phyloP scores from a whole-genome alignment of 2,113 vertebrate genomes.

The Pygoscelis antarcticus region DNA sequence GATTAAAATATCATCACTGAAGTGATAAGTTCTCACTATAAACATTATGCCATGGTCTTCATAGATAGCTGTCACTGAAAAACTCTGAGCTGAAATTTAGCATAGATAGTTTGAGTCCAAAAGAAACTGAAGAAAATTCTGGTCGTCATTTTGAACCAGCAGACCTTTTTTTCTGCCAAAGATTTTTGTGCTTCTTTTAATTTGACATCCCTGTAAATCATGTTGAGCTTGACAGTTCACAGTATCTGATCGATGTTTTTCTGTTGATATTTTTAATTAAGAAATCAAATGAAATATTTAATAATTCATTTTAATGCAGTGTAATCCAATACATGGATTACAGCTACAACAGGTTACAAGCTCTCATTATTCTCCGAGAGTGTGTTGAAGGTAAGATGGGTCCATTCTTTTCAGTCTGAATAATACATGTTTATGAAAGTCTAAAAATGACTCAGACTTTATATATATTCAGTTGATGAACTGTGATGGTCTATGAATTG shows the following conservation, averaged over 20 bases:
- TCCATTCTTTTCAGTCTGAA: slow-evolving; percentile 47
- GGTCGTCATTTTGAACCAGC: not conserved
- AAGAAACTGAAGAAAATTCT: not conserved
- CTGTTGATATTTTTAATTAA: slow-evolving; percentile 31
- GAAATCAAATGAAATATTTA: slow-evolving; percentile 6
- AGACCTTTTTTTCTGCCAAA: not conserved
- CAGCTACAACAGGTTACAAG: not conserved
- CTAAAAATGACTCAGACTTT: slow-evolving; percentile 53
- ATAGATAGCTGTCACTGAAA: not conserved
- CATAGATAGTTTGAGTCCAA: not conserved
- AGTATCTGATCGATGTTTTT: not conserved
- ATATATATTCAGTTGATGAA: slow-evolving; percentile 58
- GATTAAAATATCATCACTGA: not conserved
- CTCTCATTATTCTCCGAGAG: not conserved
- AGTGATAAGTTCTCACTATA: not conserved
- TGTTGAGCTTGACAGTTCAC: not conserved
- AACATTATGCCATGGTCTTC: not conserved
- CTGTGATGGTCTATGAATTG: slow-evolving; percentile 44
- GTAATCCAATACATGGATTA: not conserved
- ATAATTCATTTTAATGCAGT: not conserved
- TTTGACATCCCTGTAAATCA: not conserved
- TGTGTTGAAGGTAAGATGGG: slow-evolving; percentile 6
- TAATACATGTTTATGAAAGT: slow-evolving; percentile 58
- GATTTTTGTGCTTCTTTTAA: not conserved
- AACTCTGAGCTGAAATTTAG: not conserved